Conservation (phyloP, 1,140 invertebrate genomes). For the Callitettix versicolor region DNA sequence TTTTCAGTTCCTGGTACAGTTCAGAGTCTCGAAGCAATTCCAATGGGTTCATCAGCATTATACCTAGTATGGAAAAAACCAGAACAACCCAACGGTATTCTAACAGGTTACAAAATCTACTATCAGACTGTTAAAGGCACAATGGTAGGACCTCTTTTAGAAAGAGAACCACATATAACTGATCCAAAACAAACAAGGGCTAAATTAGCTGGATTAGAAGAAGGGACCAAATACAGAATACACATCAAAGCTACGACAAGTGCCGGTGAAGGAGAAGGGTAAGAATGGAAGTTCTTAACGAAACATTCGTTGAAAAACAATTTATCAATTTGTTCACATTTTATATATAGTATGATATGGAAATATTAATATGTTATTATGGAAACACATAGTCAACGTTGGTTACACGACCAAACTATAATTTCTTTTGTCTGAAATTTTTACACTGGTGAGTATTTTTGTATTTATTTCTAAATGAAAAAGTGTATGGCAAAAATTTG, state of each 20-base stretch:
- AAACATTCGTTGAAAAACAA: no score
- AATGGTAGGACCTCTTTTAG: conserved; percentile 49
- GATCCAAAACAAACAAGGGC: conserved; percentile 65
- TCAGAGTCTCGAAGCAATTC: conserved; percentile 66
- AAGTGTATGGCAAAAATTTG: no score
- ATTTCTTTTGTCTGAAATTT: no score
- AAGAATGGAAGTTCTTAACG: conserved; percentile 28
- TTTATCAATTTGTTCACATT: no score
- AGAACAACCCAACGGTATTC: conserved; percentile 80
- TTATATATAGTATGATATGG: no score
- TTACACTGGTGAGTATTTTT: no score
- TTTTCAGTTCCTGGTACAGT: conserved; percentile 73
- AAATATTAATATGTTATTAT: no score
- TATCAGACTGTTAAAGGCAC: conserved; percentile 72
- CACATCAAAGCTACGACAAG: conserved; percentile 71
- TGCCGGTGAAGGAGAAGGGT: conserved; percentile 70
- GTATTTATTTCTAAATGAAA: no score
- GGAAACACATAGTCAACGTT: no score
- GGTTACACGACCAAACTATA: no score
- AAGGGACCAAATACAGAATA: conserved; percentile 82
- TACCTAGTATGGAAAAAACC: conserved; percentile 86
- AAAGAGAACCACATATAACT: conserved; percentile 62
- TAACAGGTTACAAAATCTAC: conserved; percentile 88
- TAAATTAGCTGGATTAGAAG: conserved; percentile 73
- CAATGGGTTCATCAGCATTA: conserved; percentile 80